Conservation (phyloP, 2,797 vertebrate species). For the Octomys mimax region DNA sequence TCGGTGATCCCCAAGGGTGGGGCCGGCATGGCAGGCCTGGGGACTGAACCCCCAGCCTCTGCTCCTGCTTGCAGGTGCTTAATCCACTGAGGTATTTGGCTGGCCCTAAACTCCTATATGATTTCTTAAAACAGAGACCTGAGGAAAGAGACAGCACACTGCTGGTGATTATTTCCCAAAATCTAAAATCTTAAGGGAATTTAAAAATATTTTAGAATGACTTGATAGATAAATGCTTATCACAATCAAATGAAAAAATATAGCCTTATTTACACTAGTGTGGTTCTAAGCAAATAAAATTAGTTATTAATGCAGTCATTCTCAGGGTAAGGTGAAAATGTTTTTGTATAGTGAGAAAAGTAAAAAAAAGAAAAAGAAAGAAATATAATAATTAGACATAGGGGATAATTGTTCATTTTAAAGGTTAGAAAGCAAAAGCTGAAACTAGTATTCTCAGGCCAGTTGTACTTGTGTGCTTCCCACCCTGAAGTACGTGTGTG, state of each 20-base stretch:
- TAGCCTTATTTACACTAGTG: background rate
- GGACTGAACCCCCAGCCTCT: too few relatives aligned
- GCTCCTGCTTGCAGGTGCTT: too few relatives aligned
- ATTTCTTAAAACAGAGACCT: conserved; percentile 33
- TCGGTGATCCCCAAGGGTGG: too few relatives aligned
- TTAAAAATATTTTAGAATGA: background rate
- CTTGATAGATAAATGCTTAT: conserved; percentile 29
- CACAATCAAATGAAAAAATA: background rate
- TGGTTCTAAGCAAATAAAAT: background rate
- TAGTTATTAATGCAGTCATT: background rate
- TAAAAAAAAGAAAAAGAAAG: background rate
- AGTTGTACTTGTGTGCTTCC: background rate
- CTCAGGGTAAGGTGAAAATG: background rate
- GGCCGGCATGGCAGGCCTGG: too few relatives aligned
- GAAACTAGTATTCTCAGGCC: background rate
- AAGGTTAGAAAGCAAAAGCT: conserved; percentile 9
- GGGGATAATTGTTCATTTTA: conserved; percentile 29
- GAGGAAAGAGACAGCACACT: background rate
- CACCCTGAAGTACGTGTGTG: background rate
- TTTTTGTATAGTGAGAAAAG: background rate
- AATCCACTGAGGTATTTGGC: too few relatives aligned
- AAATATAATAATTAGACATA: background rate
- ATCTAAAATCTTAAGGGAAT: conserved; percentile 44
- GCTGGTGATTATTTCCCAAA: conserved; percentile 52
- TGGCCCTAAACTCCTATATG: conserved; percentile 17